Percentiles rank a stretch among this genome's conserved stretches.
phyloP scores from a whole-genome alignment of 2,113 vertebrate species.

The Malurus elegans region DNA sequence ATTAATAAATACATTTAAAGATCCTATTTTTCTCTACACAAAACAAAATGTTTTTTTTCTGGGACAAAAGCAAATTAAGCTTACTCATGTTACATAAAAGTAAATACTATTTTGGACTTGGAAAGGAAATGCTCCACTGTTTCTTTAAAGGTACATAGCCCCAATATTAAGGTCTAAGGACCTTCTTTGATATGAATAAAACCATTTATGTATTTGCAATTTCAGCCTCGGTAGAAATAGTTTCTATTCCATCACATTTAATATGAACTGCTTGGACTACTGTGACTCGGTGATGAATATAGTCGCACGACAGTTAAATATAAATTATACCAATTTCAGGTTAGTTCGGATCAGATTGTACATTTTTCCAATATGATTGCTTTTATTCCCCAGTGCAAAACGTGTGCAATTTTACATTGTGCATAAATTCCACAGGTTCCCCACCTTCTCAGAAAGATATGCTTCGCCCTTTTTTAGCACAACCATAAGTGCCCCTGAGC shows the following conservation, averaged over 20 bases:
- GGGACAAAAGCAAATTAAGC: neutral
- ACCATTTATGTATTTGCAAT: neutral
- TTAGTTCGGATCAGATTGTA: neutral
- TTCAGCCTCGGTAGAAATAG: neutral
- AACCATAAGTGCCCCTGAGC: neutral
- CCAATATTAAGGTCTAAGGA: neutral
- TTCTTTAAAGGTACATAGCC: neutral
- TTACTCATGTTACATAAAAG: neutral
- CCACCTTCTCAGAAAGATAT: neutral
- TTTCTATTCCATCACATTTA: neutral
- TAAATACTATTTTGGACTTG: neutral
- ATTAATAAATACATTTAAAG: neutral
- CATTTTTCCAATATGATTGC: neutral
- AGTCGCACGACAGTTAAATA: neutral
- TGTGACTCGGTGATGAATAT: neutral
- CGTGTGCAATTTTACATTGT: neutral
- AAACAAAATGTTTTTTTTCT: neutral
- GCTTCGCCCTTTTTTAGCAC: neutral
- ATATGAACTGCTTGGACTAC: neutral
- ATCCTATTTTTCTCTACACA: neutral
- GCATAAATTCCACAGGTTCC: neutral
- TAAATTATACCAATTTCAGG: neutral
- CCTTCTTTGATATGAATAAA: neutral
- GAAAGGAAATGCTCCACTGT: rapidly evolving
- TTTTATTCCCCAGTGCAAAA: neutral